These are phyloP conservation scores for Paelopatides confundens DNA, from an alignment of 53 echinoderm and acorn worm genomes.

Conservation along the genomic window DNA sequence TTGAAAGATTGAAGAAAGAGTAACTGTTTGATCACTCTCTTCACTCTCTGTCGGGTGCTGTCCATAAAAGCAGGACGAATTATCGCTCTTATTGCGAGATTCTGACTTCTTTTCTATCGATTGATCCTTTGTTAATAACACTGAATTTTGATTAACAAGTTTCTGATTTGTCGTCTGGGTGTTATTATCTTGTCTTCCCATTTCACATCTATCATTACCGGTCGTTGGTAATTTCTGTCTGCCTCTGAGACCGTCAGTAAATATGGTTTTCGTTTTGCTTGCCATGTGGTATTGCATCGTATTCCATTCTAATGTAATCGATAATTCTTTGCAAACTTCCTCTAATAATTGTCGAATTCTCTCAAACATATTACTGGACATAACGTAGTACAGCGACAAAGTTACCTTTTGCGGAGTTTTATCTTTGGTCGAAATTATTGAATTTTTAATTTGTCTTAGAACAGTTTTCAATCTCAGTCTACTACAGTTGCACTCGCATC, in stretches of 20 bases:
- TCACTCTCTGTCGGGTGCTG: too few species aligned
- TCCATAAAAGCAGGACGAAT: too few species aligned
- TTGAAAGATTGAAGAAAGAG: too few species aligned
- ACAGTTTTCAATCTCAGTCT: background rate
- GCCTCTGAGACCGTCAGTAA: background rate
- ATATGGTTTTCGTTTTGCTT: background rate
- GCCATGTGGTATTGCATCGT: slow-evolving; percentile 12
- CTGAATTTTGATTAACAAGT: too few species aligned
- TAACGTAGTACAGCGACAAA: slow-evolving; percentile 13
- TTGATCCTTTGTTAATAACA: too few species aligned
- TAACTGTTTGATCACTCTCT: too few species aligned
- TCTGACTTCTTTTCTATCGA: too few species aligned
- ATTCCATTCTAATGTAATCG: background rate
- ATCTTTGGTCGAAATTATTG: background rate
- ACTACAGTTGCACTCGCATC: slow-evolving; percentile 1
- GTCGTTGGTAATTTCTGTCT: too few species aligned
- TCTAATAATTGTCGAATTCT: background rate
- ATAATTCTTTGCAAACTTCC: background rate
- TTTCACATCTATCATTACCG: too few species aligned
- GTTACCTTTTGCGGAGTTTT: background rate
- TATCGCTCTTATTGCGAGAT: too few species aligned
- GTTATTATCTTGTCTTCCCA: too few species aligned
- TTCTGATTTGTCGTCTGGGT: too few species aligned
- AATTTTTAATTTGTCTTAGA: background rate
- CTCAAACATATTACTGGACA: slow-evolving; percentile 20